Evolutionary conservation across 2,797 vertebrate genomes (phyloP), one percentile per base, ranked within the genome.

Genomic region (Clarias platycephalus): DNA sequence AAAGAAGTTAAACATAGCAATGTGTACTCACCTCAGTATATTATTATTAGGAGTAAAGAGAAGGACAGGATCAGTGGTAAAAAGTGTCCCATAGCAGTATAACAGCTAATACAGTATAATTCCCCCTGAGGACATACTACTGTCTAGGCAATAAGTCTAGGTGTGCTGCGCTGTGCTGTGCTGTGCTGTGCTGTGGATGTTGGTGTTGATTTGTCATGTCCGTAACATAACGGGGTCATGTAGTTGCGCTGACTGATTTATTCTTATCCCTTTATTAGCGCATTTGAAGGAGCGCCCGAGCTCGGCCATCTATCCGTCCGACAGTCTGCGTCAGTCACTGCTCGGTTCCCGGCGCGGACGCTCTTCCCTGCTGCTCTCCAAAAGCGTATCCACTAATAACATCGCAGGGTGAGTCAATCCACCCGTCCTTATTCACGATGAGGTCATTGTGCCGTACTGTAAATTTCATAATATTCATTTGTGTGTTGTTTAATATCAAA

Each of bases 351-450:
- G 96, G 2, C 94, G 96, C 0, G 94, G 95, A 34, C 95, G 96
- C 0, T 94, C 96, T 7, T 90, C 94, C 28, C 86, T 98, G 0
- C 95, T 95, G 6, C 93, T 98, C n/a, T 97, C 97, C 89, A 98
- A 98, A 91, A 97, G 97, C 0, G 96, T 98, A 80, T 98, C 97
- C 82, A 97, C 97, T 77, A 98, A 97, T 91, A 98, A 98, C 91
- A 97, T 98, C 26, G 94, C 95, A 0, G 97, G 97, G 97, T 98
- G 88, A 96, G 94, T 80, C 0, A 28, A 7, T 0, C 3, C 20
- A 20, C 37, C 37, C 60, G 12, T 28, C 37, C 24, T 1, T 26
- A 3, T 4, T 18, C 24, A 15, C 15, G 2, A 44, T 44, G 77
- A 26, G 37, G 15, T 64, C 31, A 15, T 62, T 6, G 18, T 18